Conservation (phyloP, 2,888 invertebrate species). For the Vanessa cardui region DNA sequence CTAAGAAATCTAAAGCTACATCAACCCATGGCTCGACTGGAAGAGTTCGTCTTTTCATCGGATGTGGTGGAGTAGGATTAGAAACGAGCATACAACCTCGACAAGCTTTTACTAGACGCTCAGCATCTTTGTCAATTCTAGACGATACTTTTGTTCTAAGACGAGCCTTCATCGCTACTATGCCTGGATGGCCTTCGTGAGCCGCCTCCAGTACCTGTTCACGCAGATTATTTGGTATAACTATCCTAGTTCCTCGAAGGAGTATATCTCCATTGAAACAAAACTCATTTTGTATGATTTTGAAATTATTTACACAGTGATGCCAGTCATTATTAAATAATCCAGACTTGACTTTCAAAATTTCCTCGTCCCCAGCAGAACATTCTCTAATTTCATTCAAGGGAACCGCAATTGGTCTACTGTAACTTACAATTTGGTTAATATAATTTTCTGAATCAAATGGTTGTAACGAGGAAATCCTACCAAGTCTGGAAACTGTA, state of each 20-base stretch:
- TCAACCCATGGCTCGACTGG: neutral
- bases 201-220: no score
- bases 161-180: no score
- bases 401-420: slow-evolving; percentile 33
- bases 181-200: no score
- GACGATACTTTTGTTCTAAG: no score
- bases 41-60: neutral
- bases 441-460: slow-evolving; percentile 10
- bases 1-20: neutral
- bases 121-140: no score
- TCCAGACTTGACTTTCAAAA: neutral
- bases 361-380: no score
- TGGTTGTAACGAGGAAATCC: no score
- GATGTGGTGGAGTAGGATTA: neutral
- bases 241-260: no score
- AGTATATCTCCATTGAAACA: no score
- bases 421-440: slow-evolving; percentile 33
- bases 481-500: slow-evolving; percentile 42
- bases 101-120: neutral
- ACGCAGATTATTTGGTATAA: no score
- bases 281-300: slow-evolving; percentile 23
- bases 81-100: neutral
- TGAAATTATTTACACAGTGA: neutral
- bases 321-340: neutral
- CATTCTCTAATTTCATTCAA: slow-evolving; percentile 28